Conservation (phyloP, 2,888 invertebrate species). For the Hoplodrina blanda region DNA sequence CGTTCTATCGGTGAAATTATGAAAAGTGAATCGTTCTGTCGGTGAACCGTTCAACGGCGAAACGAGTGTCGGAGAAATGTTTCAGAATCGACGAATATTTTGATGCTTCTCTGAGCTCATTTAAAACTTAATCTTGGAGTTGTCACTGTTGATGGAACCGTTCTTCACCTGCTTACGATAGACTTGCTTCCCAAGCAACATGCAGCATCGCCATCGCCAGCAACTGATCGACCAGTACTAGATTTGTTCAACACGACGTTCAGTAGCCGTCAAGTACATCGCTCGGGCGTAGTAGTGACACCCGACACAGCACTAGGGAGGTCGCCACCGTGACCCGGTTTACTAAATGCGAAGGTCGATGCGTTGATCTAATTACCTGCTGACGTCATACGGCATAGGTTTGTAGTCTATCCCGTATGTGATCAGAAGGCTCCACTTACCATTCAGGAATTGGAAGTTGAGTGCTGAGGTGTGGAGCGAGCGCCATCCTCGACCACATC, state of each 20-base stretch:
- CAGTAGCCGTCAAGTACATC: background rate
- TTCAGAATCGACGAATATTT: constrained; percentile 16
- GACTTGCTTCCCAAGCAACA: background rate
- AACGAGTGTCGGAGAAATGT: too few relatives aligned
- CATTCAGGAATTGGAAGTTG: too few relatives aligned
- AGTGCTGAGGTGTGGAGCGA: too few relatives aligned
- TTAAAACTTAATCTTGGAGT: constrained; percentile 17
- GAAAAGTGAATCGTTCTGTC: too few relatives aligned
- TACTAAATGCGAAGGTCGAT: constrained; percentile 36
- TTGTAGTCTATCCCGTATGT: background rate
- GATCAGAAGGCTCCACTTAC: background rate
- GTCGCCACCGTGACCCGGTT: constrained; percentile 47
- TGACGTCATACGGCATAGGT: background rate
- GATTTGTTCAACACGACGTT: too few relatives aligned
- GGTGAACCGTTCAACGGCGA: too few relatives aligned
- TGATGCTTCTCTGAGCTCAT: constrained; percentile 36
- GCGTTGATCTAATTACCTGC: constrained; percentile 43
- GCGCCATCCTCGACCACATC: too few relatives aligned
- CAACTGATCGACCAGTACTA: background rate
- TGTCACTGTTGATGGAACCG: constrained; percentile 2
- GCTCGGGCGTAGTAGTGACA: background rate
- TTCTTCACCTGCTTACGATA: constrained; percentile 1
- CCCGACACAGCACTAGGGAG: constrained; percentile 23
- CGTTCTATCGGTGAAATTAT: too few relatives aligned
- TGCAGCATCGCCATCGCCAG: background rate